Evolutionary conservation across 2,797 vertebrate species (phyloP), one percentile per base, ranked within the genome.

Genomic region (Cyprinodon diabolis): DNA sequence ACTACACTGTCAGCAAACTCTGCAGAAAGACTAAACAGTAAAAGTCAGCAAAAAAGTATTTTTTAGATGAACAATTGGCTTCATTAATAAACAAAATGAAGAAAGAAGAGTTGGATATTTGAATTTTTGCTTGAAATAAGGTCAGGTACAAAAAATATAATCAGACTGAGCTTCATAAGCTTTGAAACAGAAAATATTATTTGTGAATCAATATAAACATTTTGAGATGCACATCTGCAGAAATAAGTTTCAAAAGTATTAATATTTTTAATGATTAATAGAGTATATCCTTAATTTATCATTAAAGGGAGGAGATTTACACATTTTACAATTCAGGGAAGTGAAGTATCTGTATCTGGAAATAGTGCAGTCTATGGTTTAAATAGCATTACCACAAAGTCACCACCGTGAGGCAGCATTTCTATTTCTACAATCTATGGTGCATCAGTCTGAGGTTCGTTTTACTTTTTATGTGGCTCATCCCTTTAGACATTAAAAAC

Each of bases 391-490:
- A 25, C 35, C 13, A 6, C 0, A 12, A 1, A 47, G 25, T 0
- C 40, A 8, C 78, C 86, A 84, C 76, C 68, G 1, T 2, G 45
- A 23, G 76, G 86, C 74, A 79, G 76, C 72, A 80, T 84, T 72
- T 69, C 55, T 45, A 80, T 84, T 72, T 67, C 43, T 37, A 48
- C 78, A 69, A 65, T 49, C 17, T 15, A 0, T 25, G 23, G 8
- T 23, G n/a, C 12, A 37, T 4, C 19, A 35, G 25, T 35, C 30
- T 14, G 11, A 6, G 40, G 6, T 69, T 15, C n/a, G 14, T n/a
- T 25, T 40, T 10, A 17, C 4, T n/a, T 56, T 56, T 54, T 2
- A 23, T 19, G 35, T 11, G 45, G 43, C 13, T 49, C 17, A 10
- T 43, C 19, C 13, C 2, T 8, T 17, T 14, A 55, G 5, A 54